Conservation (phyloP, 1,140 invertebrate species). For the Zaprionus gabonicus region DNA sequence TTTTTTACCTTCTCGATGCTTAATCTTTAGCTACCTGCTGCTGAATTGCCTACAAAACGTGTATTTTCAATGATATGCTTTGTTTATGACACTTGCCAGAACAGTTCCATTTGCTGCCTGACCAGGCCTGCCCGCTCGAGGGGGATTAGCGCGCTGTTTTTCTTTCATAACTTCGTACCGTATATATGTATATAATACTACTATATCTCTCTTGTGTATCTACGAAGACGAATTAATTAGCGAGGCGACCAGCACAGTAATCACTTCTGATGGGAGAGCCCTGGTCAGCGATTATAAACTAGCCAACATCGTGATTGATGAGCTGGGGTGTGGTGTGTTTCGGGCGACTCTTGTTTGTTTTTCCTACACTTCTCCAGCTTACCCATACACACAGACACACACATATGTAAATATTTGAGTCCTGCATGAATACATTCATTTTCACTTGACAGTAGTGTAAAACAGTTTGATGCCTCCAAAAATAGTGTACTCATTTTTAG, state of each 20-base stretch:
- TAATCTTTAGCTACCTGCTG: slow-evolving; percentile 41
- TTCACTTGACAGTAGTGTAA: no score
- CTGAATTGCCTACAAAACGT: slow-evolving; percentile 9
- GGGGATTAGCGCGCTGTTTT: slow-evolving; percentile 49
- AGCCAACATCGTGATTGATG: slow-evolving; percentile 48
- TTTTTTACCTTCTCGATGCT: slow-evolving; percentile 9
- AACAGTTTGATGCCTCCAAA: no score
- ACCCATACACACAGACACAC: not conserved
- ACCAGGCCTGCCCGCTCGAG: not conserved
- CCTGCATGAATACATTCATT: no score
- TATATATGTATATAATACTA: no score
- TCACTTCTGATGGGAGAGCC: slow-evolving; percentile 30
- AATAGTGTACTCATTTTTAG: no score
- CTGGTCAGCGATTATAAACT: slow-evolving; percentile 28
- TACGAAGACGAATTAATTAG: slow-evolving; percentile 52
- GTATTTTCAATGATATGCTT: slow-evolving; percentile 42
- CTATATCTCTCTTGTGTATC: slow-evolving; percentile 13
- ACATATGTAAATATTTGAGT: not conserved
- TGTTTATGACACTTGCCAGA: slow-evolving; percentile 66
- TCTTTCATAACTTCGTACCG: slow-evolving; percentile 24
- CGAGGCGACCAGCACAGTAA: slow-evolving; percentile 25
- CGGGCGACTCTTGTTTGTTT: slow-evolving; percentile 28
- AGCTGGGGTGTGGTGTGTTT: slow-evolving; percentile 34
- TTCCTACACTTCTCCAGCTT: not conserved
- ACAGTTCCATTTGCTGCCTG: slow-evolving; percentile 35